Percentiles rank a stretch among this genome's conserved stretches.
Evolutionary conservation across 2,113 vertebrate genomes (phyloP).

Genomic region (Rafetus swinhoei): DNA sequence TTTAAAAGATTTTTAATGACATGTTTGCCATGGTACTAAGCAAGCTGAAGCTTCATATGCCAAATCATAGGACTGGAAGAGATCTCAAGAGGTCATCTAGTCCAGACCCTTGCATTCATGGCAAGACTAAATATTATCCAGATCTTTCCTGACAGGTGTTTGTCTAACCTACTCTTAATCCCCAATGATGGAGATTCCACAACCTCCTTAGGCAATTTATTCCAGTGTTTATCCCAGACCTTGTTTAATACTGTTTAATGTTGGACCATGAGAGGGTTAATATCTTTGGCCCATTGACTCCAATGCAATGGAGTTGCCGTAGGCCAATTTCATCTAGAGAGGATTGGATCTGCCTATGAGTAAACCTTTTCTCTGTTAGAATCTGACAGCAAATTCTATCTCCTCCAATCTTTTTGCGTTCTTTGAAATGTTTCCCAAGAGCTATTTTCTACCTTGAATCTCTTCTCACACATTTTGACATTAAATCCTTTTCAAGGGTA

Average conservation of each 20-base stretch:
- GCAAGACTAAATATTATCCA: too few relatives aligned
- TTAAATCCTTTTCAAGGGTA: not conserved
- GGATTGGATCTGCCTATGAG: not conserved
- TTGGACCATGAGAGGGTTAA: not conserved
- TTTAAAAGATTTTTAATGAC: not conserved
- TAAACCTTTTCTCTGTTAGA: not conserved
- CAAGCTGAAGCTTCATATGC: not conserved
- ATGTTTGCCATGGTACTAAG: not conserved
- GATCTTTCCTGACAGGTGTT: too few relatives aligned
- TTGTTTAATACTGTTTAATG: not conserved
- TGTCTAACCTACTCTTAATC: too few relatives aligned
- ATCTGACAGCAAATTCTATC: fast-evolving
- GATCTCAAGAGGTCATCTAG: too few relatives aligned
- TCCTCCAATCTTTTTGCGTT: not conserved
- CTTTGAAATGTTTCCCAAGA: not conserved
- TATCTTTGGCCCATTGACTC: not conserved
- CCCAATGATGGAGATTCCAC: too few relatives aligned
- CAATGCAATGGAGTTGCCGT: not conserved
- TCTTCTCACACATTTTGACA: slow-evolving; percentile 27
- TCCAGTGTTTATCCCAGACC: not conserved
- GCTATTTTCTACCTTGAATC: not conserved
- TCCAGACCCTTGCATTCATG: too few relatives aligned
- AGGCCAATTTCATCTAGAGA: not conserved
- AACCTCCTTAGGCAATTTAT: too few relatives aligned
- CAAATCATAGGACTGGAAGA: too few relatives aligned